Evolutionary conservation across 2,888 invertebrate genomes (phyloP).

Genomic region (Eurois occulta): DNA sequence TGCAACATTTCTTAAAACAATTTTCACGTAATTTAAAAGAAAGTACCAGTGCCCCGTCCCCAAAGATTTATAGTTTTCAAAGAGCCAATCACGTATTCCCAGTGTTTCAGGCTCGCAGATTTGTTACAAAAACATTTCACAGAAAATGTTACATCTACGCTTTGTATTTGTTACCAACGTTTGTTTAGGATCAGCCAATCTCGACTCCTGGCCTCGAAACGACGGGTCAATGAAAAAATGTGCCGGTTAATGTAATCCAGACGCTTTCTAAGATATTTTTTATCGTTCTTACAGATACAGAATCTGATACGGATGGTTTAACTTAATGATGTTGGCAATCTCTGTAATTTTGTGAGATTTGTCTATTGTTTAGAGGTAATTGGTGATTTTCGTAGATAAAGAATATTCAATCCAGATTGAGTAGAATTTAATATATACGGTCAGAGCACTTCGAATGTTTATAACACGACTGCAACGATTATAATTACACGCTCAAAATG

Average conservation of each 20-base stretch:
- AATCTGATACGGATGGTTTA: slow-evolving; percentile 33
- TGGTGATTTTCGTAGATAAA: background rate
- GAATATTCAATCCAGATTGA: background rate
- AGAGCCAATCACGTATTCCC: slow-evolving; percentile 55
- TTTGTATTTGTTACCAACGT: slow-evolving; percentile 65
- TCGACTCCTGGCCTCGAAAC: slow-evolving; percentile 62
- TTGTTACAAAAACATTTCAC: slow-evolving; percentile 65
- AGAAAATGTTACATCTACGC: slow-evolving; percentile 64
- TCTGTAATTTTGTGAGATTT: slow-evolving; percentile 30
- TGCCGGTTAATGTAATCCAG: slow-evolving; percentile 59
- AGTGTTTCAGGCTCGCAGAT: slow-evolving; percentile 50
- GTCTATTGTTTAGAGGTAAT: background rate
- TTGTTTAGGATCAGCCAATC: slow-evolving; percentile 72
- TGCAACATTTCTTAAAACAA: slow-evolving; percentile 15
- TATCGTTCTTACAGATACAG: slow-evolving; percentile 46
- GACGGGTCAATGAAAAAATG: slow-evolving; percentile 68
- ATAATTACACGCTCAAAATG: too few species aligned
- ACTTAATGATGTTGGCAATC: slow-evolving; percentile 34
- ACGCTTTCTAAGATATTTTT: slow-evolving; percentile 54
- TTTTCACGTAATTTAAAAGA: slow-evolving; percentile 48
- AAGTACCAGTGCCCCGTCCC: slow-evolving; percentile 23
- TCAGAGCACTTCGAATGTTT: too few species aligned
- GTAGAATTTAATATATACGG: background rate
- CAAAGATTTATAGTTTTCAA: slow-evolving; percentile 51
- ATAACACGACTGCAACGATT: too few species aligned